Conservation (phyloP, 2,888 invertebrate species). For the Luperina nickerlii region DNA sequence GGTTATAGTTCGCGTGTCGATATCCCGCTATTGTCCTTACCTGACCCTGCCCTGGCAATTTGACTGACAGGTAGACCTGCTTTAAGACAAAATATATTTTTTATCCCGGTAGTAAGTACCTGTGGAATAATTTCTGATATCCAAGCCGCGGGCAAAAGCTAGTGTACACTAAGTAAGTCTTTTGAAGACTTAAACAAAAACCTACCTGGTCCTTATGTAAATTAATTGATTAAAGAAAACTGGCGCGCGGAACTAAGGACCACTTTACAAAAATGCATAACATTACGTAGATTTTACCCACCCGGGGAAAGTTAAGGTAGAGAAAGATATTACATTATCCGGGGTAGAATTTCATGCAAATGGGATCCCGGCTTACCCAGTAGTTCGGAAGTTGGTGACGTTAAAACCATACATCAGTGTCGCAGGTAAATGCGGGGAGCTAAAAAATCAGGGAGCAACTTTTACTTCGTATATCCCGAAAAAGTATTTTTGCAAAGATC, state of each 20-base stretch:
- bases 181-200: slow-evolving; percentile 5
- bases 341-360: slow-evolving; percentile 60
- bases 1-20: too few relatives aligned
- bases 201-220: slow-evolving; percentile 33
- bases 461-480: slow-evolving; percentile 19
- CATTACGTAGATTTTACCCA: slow-evolving; percentile 33
- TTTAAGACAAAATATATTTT: too few relatives aligned
- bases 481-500: slow-evolving; percentile 20
- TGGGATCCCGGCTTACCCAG: slow-evolving; percentile 48
- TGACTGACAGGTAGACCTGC: background rate
- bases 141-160: background rate
- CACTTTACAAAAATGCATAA: slow-evolving; percentile 40
- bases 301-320: slow-evolving; percentile 33
- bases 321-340: slow-evolving; percentile 48
- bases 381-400: slow-evolving; percentile 59
- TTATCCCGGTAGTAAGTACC: background rate
- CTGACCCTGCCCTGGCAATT: background rate
- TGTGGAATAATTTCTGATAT: background rate
- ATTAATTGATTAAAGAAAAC: slow-evolving; percentile 46
- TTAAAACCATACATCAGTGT: slow-evolving; percentile 62
- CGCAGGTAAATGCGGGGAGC: slow-evolving; percentile 56
- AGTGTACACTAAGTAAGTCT: background rate
- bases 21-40: too few relatives aligned
- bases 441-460: slow-evolving; percentile 26
- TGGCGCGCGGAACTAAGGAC: slow-evolving; percentile 42